Base-by-base conservation (phyloP, 2,888 invertebrate genomes). In the Germaria angustata region DNA sequence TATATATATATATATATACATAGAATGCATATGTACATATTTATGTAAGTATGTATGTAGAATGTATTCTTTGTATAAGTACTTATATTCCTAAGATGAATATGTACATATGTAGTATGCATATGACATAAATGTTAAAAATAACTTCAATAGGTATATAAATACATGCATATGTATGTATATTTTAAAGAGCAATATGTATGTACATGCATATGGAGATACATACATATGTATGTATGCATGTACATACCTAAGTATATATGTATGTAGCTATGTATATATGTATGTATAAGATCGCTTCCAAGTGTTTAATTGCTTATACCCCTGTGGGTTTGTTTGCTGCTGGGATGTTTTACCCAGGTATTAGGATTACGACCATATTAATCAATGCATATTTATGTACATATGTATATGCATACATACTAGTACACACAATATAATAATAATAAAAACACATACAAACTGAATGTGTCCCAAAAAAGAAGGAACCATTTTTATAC, bases 361-460 rank as follows among this genome's bases (percentile, higher is more conserved):
- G 72, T 72, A 81, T 66, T 41, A 53, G 68, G 39, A 72, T 66
- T 39, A 61, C n/a, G 51, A 17, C n/a, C n/a, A 61, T 34, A 57
- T 22, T n/a, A n/a, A n/a, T n/a, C n/a, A n/a, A n/a, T n/a, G n/a
- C n/a, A n/a, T n/a, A n/a, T n/a, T n/a, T n/a, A n/a, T n/a, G n/a
- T n/a, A n/a, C n/a, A 15, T n/a, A 57, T 11, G 55, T 8, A 22
- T n/a, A 71, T n/a, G 3, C 75, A 66, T 24, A 61, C 17, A 3
- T 2, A 34, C 1, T 2, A 32, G 6, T 22, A 39, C 22, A 36
- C 39, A 28, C 28, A 24, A 32, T 11, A 28, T 5, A 28, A 28
- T 28, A 28, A 28, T 5, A 28, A 6, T 28, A 28, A 3, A 5
- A 3, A 28, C 22, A 53, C 1, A 44, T 17, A 41, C 13, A 39